Percentiles rank a stretch among this genome's conserved stretches.
These are phyloP conservation scores for Onychomys arenicola DNA, from an alignment of 2,797 vertebrate species.

Conservation along the genomic window DNA sequence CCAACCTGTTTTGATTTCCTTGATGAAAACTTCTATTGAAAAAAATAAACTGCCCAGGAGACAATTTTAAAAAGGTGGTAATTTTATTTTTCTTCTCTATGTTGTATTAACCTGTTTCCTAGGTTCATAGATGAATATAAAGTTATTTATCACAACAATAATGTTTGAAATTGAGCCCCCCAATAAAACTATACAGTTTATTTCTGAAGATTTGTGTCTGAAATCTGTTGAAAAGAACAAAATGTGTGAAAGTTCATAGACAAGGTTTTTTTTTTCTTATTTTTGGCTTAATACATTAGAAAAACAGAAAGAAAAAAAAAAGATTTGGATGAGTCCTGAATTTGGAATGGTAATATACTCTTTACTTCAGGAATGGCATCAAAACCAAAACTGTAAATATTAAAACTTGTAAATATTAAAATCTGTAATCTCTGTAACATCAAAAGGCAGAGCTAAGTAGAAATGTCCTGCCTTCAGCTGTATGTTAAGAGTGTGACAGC, in stretches of 20 bases:
- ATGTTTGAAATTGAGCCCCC: constrained; percentile 56
- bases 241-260: background rate
- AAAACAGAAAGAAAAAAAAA: background rate
- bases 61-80: constrained; percentile 32
- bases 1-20: constrained; percentile 70
- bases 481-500: background rate
- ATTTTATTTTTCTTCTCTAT: constrained; percentile 29
- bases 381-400: background rate
- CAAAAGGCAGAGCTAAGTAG: background rate
- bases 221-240: background rate
- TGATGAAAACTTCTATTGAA: constrained; percentile 9
- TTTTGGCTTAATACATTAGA: constrained; percentile 26
- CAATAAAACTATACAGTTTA: constrained; percentile 56
- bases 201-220: background rate
- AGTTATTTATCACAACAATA: constrained; percentile 53
- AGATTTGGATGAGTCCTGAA: background rate
- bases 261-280: constrained; percentile 3
- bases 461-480: background rate
- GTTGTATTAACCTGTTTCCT: background rate
- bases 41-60: constrained; percentile 32
- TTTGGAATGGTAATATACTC: background rate
- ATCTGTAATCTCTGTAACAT: background rate
- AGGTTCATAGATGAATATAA: background rate
- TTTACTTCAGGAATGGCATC: background rate
- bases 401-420: background rate